Percentiles rank a stretch among this genome's conserved stretches.
These are phyloP conservation scores for Cheiracanthium punctorium DNA, from an alignment of 2,888 invertebrate genomes.

Conservation along the genomic window DNA sequence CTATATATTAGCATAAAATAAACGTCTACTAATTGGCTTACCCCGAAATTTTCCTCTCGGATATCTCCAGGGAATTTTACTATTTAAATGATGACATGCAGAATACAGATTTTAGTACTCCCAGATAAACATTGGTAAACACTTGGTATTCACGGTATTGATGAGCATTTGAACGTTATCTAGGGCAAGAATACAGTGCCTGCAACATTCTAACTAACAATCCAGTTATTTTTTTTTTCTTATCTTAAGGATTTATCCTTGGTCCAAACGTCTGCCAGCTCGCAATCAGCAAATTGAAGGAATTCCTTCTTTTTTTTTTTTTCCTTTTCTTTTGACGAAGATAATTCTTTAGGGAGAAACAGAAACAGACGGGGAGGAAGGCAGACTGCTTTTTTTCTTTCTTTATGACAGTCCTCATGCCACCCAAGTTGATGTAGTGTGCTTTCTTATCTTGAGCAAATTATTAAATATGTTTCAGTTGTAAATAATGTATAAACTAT, in stretches of 20 bases:
- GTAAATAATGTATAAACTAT: background rate
- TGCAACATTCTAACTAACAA: conserved; percentile 2
- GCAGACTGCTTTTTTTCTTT: background rate
- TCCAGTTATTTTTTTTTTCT: conserved; percentile 23
- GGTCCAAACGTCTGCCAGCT: conserved; percentile 44
- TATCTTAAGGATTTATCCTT: conserved; percentile 59
- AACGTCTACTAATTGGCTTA: background rate
- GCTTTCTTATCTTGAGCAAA: background rate
- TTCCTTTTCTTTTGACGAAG: background rate
- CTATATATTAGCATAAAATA: background rate
- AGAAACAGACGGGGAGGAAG: no score
- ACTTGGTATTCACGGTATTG: background rate
- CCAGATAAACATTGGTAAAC: background rate
- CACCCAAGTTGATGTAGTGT: conserved; percentile 1
- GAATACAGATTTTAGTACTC: background rate
- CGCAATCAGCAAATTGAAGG: conserved; percentile 67
- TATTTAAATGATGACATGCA: background rate
- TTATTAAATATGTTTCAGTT: background rate
- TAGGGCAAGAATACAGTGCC: background rate
- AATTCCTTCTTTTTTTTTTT: conserved; percentile 12
- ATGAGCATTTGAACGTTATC: conserved; percentile 24
- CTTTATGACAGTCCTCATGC: background rate
- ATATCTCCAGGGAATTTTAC: background rate
- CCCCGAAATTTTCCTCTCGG: background rate
- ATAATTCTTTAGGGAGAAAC: background rate